These are phyloP conservation scores for Turdus rufiventris DNA, from an alignment of 2,113 vertebrate species.

Conservation along the genomic window DNA sequence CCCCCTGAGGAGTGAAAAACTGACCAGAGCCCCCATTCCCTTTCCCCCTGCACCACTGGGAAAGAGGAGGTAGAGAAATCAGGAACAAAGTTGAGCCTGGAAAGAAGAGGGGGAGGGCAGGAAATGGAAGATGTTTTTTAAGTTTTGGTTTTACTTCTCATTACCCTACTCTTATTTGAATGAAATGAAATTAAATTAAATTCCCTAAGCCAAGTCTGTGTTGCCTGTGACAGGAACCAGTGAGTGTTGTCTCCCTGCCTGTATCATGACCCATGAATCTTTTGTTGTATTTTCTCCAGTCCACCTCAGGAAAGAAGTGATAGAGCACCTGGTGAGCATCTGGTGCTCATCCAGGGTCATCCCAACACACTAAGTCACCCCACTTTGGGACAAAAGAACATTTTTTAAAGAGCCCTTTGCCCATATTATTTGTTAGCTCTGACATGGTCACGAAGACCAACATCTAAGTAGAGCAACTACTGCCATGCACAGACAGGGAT, in stretches of 20 bases:
- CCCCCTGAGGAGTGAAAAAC: not conserved
- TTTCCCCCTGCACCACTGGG: not conserved
- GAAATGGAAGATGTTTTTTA: not conserved
- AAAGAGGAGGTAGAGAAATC: not conserved
- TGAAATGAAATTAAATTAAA: not conserved
- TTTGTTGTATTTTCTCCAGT: not conserved
- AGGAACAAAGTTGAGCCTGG: not conserved
- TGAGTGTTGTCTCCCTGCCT: not conserved
- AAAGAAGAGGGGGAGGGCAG: not conserved
- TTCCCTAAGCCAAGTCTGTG: not conserved
- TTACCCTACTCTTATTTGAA: not conserved
- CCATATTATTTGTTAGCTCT: not conserved
- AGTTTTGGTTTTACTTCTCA: not conserved
- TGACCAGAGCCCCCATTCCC: not conserved
- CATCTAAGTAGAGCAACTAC: not conserved
- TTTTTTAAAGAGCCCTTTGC: not conserved
- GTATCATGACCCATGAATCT: not conserved
- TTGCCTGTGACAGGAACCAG: accelerated
- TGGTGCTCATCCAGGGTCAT: not conserved
- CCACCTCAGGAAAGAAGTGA: not conserved
- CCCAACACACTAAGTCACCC: not conserved
- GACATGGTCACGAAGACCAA: not conserved
- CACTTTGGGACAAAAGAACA: not conserved
- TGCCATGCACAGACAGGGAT: not conserved
- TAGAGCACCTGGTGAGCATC: not conserved